These are phyloP conservation scores for Parazoanthus swiftii DNA, from an alignment of 92 coral and sea anemone genomes.

Conservation along the genomic window DNA sequence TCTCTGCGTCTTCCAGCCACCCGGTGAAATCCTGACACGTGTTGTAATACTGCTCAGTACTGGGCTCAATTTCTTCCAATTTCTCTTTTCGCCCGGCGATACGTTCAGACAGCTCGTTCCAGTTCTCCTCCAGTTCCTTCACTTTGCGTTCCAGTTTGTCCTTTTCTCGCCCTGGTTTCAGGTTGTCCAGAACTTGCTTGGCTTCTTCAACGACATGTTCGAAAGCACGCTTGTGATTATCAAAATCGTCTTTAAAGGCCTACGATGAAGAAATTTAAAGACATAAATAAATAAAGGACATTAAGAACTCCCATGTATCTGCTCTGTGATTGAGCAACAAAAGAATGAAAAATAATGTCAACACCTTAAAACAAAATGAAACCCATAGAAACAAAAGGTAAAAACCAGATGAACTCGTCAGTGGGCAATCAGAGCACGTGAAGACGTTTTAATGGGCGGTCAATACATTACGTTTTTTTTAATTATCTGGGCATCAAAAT, in stretches of 20 bases:
- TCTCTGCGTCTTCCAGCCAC: slow-evolving; percentile 90
- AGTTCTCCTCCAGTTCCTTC: slow-evolving; percentile 66
- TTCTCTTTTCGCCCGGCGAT: slow-evolving; percentile 61
- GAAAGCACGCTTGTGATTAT: slow-evolving; percentile 71
- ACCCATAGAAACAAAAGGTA: no score
- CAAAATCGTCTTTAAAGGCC: slow-evolving; percentile 74
- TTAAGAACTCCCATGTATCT: background rate
- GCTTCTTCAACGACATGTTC: slow-evolving; percentile 87
- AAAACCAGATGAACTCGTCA: no score
- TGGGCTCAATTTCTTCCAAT: slow-evolving; percentile 74
- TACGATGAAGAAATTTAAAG: slow-evolving; percentile 1
- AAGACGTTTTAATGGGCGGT: no score
- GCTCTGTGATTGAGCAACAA: background rate
- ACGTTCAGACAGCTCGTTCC: slow-evolving; percentile 70
- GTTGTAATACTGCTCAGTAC: slow-evolving; percentile 68
- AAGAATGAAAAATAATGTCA: background rate
- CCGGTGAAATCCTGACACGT: slow-evolving; percentile 67
- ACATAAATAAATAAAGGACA: no score
- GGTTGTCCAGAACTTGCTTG: slow-evolving; percentile 60
- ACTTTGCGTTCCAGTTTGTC: slow-evolving; percentile 73
- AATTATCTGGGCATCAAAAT: no score
- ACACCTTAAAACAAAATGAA: no score
- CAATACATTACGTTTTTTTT: no score
- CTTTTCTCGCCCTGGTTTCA: slow-evolving; percentile 78
- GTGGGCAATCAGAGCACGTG: no score